Conservation (phyloP, 2,797 vertebrate genomes). For the Gymnoscopelus braueri region DNA sequence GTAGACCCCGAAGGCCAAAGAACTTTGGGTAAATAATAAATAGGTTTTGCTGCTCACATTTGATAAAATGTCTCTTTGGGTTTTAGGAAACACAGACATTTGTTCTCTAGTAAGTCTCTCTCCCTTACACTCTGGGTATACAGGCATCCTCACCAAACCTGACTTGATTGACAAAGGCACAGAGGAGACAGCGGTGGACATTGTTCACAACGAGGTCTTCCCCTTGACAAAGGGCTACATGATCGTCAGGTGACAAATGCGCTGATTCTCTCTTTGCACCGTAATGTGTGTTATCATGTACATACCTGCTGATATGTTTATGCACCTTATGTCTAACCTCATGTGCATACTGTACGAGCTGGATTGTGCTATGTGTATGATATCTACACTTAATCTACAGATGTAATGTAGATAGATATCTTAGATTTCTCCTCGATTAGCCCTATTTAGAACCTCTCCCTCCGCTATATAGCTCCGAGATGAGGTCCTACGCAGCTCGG, state of each 20-base stretch:
- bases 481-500: too few species aligned
- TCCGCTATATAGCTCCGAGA: too few species aligned
- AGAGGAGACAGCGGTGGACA: slow-evolving; percentile 77
- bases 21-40: slow-evolving; percentile 83
- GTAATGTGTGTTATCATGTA: too few species aligned
- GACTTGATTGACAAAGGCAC: slow-evolving; percentile 91
- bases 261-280: too few species aligned
- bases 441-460: too few species aligned
- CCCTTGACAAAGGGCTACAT: slow-evolving; percentile 90
- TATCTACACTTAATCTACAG: too few species aligned
- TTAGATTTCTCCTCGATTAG: too few species aligned
- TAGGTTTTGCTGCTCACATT: background rate
- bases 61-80: background rate
- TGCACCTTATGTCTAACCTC: too few species aligned
- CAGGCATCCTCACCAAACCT: slow-evolving; percentile 93
- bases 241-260: slow-evolving; percentile 84
- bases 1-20: slow-evolving; percentile 88
- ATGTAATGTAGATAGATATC: too few species aligned
- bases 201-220: slow-evolving; percentile 82
- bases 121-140: background rate
- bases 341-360: too few species aligned
- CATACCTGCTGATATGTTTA: too few species aligned
- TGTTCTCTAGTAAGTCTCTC: background rate
- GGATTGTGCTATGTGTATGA: too few species aligned
- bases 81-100: background rate